Conservation (phyloP, 2,888 invertebrate species). For the Diploptera punctata region DNA sequence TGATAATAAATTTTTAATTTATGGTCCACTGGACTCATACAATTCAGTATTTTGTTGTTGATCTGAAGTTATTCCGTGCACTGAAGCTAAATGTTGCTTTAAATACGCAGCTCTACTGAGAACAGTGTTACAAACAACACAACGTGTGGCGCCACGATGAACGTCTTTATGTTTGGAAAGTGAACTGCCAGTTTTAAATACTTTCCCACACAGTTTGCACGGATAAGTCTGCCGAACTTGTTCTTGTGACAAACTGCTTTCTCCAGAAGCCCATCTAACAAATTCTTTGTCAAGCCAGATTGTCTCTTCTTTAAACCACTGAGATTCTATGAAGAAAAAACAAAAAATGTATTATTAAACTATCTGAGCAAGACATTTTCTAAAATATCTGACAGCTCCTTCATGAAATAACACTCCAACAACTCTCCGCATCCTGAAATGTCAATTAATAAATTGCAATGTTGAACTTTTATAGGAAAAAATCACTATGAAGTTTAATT, state of each 20-base stretch:
- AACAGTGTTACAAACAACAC: conserved; percentile 66
- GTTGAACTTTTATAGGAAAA: too few species aligned
- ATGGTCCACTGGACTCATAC: too few species aligned
- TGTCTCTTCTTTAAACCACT: conserved; percentile 12
- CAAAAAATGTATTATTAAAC: background rate
- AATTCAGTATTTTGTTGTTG: too few species aligned
- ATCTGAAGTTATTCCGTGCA: conserved; percentile 25
- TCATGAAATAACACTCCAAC: too few species aligned
- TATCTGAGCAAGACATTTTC: too few species aligned
- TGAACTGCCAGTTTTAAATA: conserved; percentile 66
- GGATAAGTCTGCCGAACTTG: background rate
- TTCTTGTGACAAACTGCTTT: background rate
- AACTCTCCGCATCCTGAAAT: too few species aligned
- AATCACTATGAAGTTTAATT: too few species aligned
- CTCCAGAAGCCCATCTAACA: conserved; percentile 6
- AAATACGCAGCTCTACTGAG: conserved; percentile 57
- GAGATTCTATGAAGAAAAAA: conserved; percentile 6
- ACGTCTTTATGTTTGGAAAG: conserved; percentile 67
- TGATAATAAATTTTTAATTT: too few species aligned
- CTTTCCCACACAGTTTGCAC: conserved; percentile 67
- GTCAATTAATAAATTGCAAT: too few species aligned
- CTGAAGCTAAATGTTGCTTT: conserved; percentile 45
- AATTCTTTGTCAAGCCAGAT: conserved; percentile 12
- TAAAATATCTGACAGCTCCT: too few species aligned
- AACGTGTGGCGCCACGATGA: conserved; percentile 68